Base-by-base conservation (phyloP, 2,797 vertebrate species). In the Enteromius paludinosus region DNA sequence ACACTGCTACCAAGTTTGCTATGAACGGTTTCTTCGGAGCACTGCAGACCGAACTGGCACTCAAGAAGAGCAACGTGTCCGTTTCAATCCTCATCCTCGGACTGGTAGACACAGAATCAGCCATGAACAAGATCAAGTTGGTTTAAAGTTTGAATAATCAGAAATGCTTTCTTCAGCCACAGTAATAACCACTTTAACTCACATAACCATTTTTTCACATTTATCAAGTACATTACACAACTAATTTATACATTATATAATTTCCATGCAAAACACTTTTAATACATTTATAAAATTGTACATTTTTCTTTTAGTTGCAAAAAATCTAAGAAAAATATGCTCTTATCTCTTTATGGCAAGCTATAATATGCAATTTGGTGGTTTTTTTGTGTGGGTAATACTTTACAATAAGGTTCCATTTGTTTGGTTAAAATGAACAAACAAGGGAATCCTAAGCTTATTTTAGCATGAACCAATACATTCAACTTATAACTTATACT, bases 21-120 rank as follows among this genome's bases (percentile, higher is more conserved):
- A 68, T 94, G 87, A 91, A 92, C 1, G 89, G 90, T 52, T 95
- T 92, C 87, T 95, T 94, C 5, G 49, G 87, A 47, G 90, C 92
- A 0, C 64, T 95, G 84, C 88, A 87, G 83, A 89, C 89, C 0
- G 94, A 95, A 64, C 87, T 95, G 64, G 45, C 75, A 4, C 90
- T 94, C 91, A 90, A 91, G 89, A 84, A 81, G 12, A 91, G 83
- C 41, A 87, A 92, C 0, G 68, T 94, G 65, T 92, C 91, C 1
- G 10, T 94, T 81, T 93, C 93, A 0, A 43, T 93, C 6, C 92
- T 92, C 65, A 70, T 92, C 83, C 89, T 94, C 47, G 93, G 94
- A 28, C 86, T 95, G 56, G 91, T 89, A 0, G 91, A 94, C n/a
- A 93, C 88, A 0, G 81, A 91, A 5, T 45, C 89, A 0, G 91